Conservation (phyloP, 2,888 invertebrate genomes). For the Patella caerulea region DNA sequence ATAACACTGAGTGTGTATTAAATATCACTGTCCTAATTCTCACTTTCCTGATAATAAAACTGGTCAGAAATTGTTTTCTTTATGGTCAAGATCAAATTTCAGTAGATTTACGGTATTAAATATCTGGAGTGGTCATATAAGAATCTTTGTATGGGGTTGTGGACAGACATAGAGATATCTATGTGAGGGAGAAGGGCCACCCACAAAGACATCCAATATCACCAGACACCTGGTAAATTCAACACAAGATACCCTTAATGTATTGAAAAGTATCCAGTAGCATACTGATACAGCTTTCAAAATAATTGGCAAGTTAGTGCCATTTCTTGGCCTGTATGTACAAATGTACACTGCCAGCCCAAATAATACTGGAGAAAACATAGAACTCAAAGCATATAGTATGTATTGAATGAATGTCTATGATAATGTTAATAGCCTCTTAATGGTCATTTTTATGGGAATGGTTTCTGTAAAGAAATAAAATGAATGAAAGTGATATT, state of each 20-base stretch:
- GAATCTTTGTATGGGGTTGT: background rate
- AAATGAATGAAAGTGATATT: too few relatives aligned
- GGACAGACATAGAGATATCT: slow-evolving; percentile 7
- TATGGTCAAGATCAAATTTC: background rate
- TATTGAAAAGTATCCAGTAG: slow-evolving; percentile 7
- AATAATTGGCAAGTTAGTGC: slow-evolving; percentile 2
- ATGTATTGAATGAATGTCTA: too few relatives aligned
- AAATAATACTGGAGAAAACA: too few relatives aligned
- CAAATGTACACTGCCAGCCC: too few relatives aligned
- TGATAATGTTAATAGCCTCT: too few relatives aligned
- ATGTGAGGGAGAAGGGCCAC: background rate
- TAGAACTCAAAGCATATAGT: too few relatives aligned
- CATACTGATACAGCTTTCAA: slow-evolving; percentile 13
- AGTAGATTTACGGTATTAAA: background rate
- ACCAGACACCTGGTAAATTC: background rate
- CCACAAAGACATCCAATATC: background rate
- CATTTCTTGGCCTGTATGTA: background rate
- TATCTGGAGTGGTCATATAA: slow-evolving; percentile 8
- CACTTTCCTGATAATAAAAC: too few relatives aligned
- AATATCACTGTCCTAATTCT: too few relatives aligned
- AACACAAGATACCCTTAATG: background rate
- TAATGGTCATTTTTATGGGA: too few relatives aligned
- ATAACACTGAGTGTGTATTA: too few relatives aligned
- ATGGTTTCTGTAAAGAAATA: too few relatives aligned
- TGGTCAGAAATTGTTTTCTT: slow-evolving; percentile 38